Conservation (phyloP, 2,797 vertebrate genomes). For the Silurus lanzhouensis region DNA sequence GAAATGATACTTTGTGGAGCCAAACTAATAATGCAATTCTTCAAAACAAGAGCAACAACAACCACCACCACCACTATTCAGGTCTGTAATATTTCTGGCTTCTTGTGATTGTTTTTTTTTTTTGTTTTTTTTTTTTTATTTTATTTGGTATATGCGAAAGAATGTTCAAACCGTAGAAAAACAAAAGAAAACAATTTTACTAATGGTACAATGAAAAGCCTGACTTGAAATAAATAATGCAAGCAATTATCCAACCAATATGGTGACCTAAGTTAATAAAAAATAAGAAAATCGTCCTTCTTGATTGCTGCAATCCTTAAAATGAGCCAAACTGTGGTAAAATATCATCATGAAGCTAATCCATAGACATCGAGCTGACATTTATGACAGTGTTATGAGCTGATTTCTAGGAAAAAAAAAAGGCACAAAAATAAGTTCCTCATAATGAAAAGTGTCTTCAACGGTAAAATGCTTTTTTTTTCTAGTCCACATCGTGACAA, state of each 20-base stretch:
- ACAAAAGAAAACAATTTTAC: background rate
- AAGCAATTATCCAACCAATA: background rate
- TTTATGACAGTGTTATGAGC: conserved; percentile 11
- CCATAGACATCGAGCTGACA: conserved; percentile 33
- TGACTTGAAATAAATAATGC: conserved; percentile 1
- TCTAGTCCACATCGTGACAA: conserved; percentile 27
- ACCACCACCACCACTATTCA: background rate
- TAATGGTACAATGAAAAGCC: background rate
- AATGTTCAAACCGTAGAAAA: background rate
- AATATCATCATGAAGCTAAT: conserved; percentile 35
- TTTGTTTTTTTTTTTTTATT: background rate
- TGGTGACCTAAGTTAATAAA: background rate
- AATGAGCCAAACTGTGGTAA: background rate
- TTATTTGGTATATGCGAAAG: background rate
- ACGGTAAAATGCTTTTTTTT: conserved; percentile 9
- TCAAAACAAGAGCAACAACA: conserved; percentile 31
- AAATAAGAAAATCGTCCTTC: background rate
- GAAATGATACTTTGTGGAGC: conserved; percentile 54
- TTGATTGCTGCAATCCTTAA: background rate
- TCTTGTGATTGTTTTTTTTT: background rate
- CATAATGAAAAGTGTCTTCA: conserved; percentile 6
- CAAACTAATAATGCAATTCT: conserved; percentile 56
- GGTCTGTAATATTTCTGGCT: conserved; percentile 5
- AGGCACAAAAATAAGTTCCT: conserved; percentile 2
- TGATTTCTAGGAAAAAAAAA: background rate